Conservation (phyloP, 2,797 vertebrate genomes). For the Enteromius viviparus region DNA sequence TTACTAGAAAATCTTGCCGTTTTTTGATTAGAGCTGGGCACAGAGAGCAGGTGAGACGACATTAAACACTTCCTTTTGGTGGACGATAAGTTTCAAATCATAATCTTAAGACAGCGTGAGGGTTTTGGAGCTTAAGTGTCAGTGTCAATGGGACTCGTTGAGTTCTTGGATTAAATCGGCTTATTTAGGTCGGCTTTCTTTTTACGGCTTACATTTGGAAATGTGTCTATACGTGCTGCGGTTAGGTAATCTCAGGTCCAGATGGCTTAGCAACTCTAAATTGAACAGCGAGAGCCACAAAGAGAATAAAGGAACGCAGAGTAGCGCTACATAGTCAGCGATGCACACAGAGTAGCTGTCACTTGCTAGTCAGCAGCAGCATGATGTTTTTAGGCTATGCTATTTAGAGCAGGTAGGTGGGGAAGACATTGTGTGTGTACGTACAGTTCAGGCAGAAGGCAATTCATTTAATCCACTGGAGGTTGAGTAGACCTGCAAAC, state of each 20-base stretch:
- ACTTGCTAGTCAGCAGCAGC: constrained; percentile 25
- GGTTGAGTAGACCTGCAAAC: background rate
- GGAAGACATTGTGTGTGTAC: constrained; percentile 1
- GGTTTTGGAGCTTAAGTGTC: constrained; percentile 18
- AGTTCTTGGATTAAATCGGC: constrained; percentile 14
- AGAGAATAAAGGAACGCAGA: constrained; percentile 20
- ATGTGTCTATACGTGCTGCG: background rate
- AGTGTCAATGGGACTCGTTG: constrained; percentile 5
- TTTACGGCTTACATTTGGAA: constrained; percentile 12
- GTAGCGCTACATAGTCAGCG: constrained; percentile 2
- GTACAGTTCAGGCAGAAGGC: constrained; percentile 3
- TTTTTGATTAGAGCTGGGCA: background rate
- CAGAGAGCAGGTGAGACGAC: background rate
- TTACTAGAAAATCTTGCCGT: background rate
- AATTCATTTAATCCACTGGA: background rate
- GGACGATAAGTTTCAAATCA: constrained; percentile 10
- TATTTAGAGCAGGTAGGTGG: constrained; percentile 27
- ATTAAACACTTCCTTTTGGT: constrained; percentile 1
- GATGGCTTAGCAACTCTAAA: constrained; percentile 26
- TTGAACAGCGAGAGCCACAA: constrained; percentile 9
- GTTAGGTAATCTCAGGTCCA: constrained; percentile 25
- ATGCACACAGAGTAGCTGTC: background rate
- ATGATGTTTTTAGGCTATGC: constrained; percentile 30
- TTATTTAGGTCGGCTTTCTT: constrained; percentile 19
- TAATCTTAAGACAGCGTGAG: constrained; percentile 8